Conservation (phyloP, 2,888 invertebrate genomes). For the Schizaphis graminum region DNA sequence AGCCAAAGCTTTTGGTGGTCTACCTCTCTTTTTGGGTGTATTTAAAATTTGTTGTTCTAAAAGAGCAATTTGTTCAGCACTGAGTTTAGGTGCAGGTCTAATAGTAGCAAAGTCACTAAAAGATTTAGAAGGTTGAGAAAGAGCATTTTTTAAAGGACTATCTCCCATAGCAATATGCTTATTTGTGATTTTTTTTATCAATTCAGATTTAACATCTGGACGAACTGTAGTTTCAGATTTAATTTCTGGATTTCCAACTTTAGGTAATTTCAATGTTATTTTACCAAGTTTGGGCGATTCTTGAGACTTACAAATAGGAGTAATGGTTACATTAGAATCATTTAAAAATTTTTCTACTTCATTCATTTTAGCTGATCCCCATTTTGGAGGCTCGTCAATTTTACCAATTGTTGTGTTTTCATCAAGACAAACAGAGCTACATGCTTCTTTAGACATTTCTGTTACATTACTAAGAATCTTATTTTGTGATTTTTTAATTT, state of each 20-base stretch:
- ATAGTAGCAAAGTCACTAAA: constrained; percentile 57
- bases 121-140: constrained; percentile 53
- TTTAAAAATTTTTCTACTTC: constrained; percentile 67
- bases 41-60: constrained; percentile 64
- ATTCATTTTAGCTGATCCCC: constrained; percentile 64
- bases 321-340: constrained; percentile 67
- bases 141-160: constrained; percentile 56
- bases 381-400: constrained; percentile 41
- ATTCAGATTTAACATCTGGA: constrained; percentile 66
- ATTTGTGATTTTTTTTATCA: constrained; percentile 66
- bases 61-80: constrained; percentile 58
- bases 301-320: constrained; percentile 62
- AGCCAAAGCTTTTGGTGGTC: constrained; percentile 65
- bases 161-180: constrained; percentile 54
- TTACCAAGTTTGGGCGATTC: constrained; percentile 66
- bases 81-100: constrained; percentile 42
- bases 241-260: constrained; percentile 67
- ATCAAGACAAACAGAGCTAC: constrained; percentile 21
- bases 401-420: constrained; percentile 18
- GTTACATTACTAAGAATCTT: not conserved
- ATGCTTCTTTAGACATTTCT: constrained; percentile 8
- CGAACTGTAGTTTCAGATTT: constrained; percentile 56
- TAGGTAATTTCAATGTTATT: constrained; percentile 67
- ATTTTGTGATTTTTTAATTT: constrained; percentile 39
- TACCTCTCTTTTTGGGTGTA: constrained; percentile 66